Percentiles rank a stretch among this genome's conserved stretches.
Conservation (phyloP, 2,888 invertebrate species). For the Galerucella nymphaeae region DNA sequence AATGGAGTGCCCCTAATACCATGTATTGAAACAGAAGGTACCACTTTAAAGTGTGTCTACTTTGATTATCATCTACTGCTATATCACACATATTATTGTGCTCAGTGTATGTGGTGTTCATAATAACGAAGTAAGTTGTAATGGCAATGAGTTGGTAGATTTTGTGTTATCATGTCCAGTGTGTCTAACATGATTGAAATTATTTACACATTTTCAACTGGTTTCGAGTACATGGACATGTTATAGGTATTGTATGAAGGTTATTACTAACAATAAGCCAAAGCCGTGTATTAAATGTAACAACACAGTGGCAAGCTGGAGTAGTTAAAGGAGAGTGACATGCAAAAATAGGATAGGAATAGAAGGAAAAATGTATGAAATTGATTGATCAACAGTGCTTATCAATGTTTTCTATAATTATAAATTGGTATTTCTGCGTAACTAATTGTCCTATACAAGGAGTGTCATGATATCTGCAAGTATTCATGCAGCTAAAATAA, state of each 20-base stretch:
- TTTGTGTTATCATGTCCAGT: not conserved
- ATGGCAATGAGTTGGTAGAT: conserved; percentile 6
- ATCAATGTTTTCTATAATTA: too few relatives aligned
- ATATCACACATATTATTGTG: conserved; percentile 25
- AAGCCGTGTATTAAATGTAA: too few relatives aligned
- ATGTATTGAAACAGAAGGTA: conserved; percentile 49
- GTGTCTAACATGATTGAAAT: not conserved
- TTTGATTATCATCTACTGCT: conserved; percentile 21
- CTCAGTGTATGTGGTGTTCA: conserved; percentile 14
- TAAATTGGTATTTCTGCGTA: too few relatives aligned
- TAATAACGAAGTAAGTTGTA: not conserved
- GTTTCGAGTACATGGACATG: not conserved
- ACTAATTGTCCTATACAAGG: too few relatives aligned
- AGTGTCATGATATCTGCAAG: too few relatives aligned
- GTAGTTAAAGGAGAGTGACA: too few relatives aligned
- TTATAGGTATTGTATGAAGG: not conserved
- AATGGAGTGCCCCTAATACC: conserved; percentile 47
- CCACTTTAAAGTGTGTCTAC: conserved; percentile 46
- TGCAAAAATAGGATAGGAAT: too few relatives aligned
- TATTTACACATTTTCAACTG: not conserved
- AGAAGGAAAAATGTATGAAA: too few relatives aligned
- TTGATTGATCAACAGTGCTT: too few relatives aligned
- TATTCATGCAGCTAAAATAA: too few relatives aligned
- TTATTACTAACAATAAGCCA: too few relatives aligned
- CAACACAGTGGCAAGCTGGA: too few relatives aligned